Evolutionary conservation across 2,888 invertebrate genomes (phyloP).

Genomic region (Rosalia funebris): DNA sequence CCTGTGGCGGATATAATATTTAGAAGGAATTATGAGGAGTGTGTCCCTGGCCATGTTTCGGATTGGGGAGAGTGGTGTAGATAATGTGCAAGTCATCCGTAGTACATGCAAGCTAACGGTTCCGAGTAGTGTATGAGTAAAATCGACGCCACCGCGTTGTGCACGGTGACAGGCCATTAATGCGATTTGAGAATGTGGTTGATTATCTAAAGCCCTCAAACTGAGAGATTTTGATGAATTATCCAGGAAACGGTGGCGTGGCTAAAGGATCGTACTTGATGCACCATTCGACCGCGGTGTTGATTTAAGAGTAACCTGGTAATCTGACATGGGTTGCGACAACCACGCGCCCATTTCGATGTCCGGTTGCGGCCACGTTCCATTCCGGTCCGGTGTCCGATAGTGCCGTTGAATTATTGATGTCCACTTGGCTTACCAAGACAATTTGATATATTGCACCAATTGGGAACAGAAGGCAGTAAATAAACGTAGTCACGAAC

Average conservation of each 20-base stretch:
- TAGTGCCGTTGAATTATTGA: slow-evolving; percentile 61
- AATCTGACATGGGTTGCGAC: slow-evolving; percentile 46
- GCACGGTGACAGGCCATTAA: slow-evolving; percentile 47
- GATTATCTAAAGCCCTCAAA: slow-evolving; percentile 44
- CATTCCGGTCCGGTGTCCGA: slow-evolving; percentile 49
- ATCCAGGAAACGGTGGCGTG: slow-evolving; percentile 33
- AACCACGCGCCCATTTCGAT: slow-evolving; percentile 49
- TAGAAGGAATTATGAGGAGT: neutral
- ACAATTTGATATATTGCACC: slow-evolving; percentile 62
- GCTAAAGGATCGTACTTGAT: slow-evolving; percentile 17
- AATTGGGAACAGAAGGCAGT: slow-evolving; percentile 59
- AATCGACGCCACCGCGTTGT: slow-evolving; percentile 28
- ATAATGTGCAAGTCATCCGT: slow-evolving; percentile 59
- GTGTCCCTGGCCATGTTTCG: slow-evolving; percentile 11
- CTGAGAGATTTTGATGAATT: slow-evolving; percentile 44
- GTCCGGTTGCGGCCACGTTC: slow-evolving; percentile 50
- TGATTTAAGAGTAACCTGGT: slow-evolving; percentile 47
- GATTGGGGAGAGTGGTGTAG: slow-evolving; percentile 35
- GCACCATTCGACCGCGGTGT: slow-evolving; percentile 32
- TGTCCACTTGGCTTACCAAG: slow-evolving; percentile 59
- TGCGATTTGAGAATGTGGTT: slow-evolving; percentile 51
- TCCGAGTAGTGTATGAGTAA: slow-evolving; percentile 21
- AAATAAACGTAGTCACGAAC: slow-evolving; percentile 60
- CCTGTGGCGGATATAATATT: no score
- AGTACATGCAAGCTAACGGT: slow-evolving; percentile 47